These are phyloP conservation scores for Dione juno DNA, from an alignment of 2,888 invertebrate genomes.

Conservation along the genomic window DNA sequence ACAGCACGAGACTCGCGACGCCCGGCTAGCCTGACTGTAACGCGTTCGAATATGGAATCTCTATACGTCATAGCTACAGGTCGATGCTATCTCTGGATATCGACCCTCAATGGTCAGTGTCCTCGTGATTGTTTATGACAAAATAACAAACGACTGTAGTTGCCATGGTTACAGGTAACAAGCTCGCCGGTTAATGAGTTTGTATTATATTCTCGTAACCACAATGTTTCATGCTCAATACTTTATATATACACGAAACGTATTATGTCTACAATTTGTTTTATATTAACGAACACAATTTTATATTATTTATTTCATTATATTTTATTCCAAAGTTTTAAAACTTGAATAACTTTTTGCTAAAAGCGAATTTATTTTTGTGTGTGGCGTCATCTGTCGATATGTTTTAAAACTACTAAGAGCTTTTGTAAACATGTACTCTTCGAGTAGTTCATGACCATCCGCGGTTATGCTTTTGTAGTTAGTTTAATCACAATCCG, in stretches of 20 bases:
- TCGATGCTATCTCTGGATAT: constrained; percentile 29
- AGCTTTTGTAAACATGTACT: background rate
- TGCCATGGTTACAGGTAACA: constrained; percentile 60
- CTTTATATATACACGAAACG: background rate
- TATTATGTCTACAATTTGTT: background rate
- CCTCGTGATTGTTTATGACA: constrained; percentile 24
- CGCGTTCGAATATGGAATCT: constrained; percentile 34
- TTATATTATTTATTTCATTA: background rate
- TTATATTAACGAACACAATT: background rate
- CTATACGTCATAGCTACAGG: constrained; percentile 28
- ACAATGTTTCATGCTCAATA: background rate
- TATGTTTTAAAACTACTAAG: background rate
- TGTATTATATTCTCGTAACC: background rate
- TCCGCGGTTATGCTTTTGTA: background rate
- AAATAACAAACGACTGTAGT: constrained; percentile 45
- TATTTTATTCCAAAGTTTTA: background rate
- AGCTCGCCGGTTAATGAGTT: constrained; percentile 54
- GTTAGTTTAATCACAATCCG: background rate
- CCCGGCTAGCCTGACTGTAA: background rate
- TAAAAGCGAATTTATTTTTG: background rate
- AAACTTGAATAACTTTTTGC: background rate
- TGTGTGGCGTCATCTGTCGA: background rate
- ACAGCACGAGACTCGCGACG: constrained; percentile 4
- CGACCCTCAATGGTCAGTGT: constrained; percentile 34
- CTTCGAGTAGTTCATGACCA: background rate